Base-by-base conservation (phyloP, 1,140 invertebrate genomes). In the Tenebrio molitor region DNA sequence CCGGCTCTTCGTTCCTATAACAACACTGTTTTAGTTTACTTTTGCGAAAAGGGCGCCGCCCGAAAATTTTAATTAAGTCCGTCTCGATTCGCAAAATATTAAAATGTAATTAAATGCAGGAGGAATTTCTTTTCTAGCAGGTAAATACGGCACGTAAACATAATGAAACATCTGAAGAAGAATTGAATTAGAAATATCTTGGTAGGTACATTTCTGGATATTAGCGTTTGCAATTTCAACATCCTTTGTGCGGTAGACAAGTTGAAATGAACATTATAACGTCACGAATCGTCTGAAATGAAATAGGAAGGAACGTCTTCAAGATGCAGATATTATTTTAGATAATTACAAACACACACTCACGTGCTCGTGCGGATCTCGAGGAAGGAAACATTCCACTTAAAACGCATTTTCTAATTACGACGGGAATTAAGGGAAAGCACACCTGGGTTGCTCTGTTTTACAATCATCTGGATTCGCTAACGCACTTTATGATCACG, bases 121-220 rank as follows among this genome's bases (percentile, higher is more conserved):
- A 58, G 29, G n/a, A 58, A 29, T 58, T 58, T 58, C 50, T n/a
- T 58, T 58, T 58, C 25, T 29, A 4, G 1, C 21, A 58, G 50
- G 23, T 58, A 58, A 58, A 58, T 23, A 58, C 50, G 21, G 21
- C 15, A 25, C 23, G 23, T 58, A 58, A 71, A 64, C 44, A 64
- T 44, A 71, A 71, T 71, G 69, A 71, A 71, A 71, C 69, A 71
- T 71, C 69, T 17, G 21, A 71, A 71, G 69, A 71, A 71, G 69
- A 71, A 71, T 71, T 62, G 46, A 71, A 71, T 71, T 71, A 71
- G 36, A 71, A 64, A 58, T 64, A 71, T 71, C 69, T 71, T 71
- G 62, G 69, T 65, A 44, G 69, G 69, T 66, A 53, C 62, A 71
- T 71, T 71, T 71, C 69, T 71, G 69, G 50, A 71, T 71, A 65